phyloP scores from a whole-genome alignment of 2,113 vertebrate genomes.

The Albula goreensis region DNA sequence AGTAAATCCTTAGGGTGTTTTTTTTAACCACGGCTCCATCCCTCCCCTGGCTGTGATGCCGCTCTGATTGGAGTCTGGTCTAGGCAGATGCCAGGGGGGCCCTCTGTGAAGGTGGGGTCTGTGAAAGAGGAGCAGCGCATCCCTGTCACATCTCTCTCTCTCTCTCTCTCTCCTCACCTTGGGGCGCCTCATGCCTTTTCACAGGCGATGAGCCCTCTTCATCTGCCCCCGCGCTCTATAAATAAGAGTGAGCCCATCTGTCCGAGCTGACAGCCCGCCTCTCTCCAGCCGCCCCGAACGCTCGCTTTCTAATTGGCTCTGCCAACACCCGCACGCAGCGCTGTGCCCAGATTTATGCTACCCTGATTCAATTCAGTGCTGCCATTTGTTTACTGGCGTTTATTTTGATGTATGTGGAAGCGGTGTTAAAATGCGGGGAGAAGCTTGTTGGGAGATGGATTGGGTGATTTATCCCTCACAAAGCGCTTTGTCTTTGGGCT shows the following conservation, averaged over 20 bases:
- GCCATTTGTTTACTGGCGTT: constrained; percentile 73
- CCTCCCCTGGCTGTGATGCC: constrained; percentile 57
- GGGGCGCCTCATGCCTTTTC: constrained; percentile 38
- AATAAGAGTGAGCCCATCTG: constrained; percentile 62
- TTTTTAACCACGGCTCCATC: constrained; percentile 44
- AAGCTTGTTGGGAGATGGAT: constrained; percentile 62
- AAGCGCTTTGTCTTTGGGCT: constrained; percentile 68
- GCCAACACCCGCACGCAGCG: constrained; percentile 66
- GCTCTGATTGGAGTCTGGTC: constrained; percentile 17
- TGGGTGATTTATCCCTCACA: constrained; percentile 71
- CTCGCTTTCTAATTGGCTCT: constrained; percentile 61
- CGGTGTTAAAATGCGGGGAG: constrained; percentile 61
- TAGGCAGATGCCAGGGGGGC: constrained; percentile 33
- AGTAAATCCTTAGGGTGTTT: neutral
- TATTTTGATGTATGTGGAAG: constrained; percentile 72
- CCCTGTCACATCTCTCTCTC: neutral
- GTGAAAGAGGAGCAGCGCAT: neutral
- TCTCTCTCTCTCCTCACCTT: neutral
- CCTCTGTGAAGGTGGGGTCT: constrained; percentile 22
- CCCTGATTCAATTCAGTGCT: constrained; percentile 68
- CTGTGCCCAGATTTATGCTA: constrained; percentile 71
- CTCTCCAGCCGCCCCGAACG: constrained; percentile 47
- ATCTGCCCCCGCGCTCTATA: constrained; percentile 54
- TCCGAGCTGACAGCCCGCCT: constrained; percentile 59
- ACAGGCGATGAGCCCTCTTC: constrained; percentile 58